phyloP scores from a whole-genome alignment of 2,888 invertebrate species.

The Listrodromus nycthemerus region DNA sequence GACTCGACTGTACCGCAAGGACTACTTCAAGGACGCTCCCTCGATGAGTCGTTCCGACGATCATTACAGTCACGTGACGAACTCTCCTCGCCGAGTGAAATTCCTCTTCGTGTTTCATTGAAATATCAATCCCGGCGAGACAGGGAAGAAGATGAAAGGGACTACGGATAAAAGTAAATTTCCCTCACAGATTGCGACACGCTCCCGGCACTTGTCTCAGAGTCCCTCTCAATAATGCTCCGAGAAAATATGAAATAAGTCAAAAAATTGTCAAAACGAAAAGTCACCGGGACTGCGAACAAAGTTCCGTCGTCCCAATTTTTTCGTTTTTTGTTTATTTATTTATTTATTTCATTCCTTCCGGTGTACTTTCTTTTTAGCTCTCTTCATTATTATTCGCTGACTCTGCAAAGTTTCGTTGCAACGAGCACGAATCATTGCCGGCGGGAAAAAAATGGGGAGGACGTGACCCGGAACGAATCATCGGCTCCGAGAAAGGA shows the following conservation, averaged over 20 bases:
- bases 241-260: background rate
- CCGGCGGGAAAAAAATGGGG: conserved; percentile 14
- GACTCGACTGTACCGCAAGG: too few species aligned
- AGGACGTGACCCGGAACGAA: conserved; percentile 53
- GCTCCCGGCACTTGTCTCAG: conserved; percentile 11
- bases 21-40: conserved; percentile 9
- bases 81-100: background rate
- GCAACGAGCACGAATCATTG: conserved; percentile 56
- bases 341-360: too few species aligned
- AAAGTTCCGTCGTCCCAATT: background rate
- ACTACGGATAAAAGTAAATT: conserved; percentile 31
- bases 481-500: conserved; percentile 31
- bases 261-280: conserved; percentile 1
- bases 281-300: background rate
- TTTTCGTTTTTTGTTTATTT: too few species aligned
- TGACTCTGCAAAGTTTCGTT: conserved; percentile 50
- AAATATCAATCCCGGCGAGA: conserved; percentile 31
- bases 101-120: conserved; percentile 19
- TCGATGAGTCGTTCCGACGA: conserved; percentile 24
- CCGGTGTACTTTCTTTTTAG: background rate
- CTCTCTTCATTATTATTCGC: conserved; percentile 10
- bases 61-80: conserved; percentile 7
- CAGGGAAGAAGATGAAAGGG: conserved; percentile 55
- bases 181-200: conserved; percentile 15
- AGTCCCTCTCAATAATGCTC: background rate